A percentile compares a stretch with the other conserved stretches of the same genome.
Evolutionary conservation across 2,113 vertebrate genomes (phyloP).

Genomic region (Machaerirhynchus nigripectus): DNA sequence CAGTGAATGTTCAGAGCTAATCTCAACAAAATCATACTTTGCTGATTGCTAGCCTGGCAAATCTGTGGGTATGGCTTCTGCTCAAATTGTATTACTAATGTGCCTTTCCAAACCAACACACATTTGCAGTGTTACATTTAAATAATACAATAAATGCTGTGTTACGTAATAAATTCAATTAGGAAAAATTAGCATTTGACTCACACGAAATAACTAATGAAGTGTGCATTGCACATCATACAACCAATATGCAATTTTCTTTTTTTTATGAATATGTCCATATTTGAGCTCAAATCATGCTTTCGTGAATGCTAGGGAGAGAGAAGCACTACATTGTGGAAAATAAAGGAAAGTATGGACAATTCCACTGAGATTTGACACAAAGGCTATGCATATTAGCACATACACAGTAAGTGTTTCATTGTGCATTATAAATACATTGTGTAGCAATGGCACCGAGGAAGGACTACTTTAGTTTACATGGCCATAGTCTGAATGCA

Average conservation of each 20-base stretch:
- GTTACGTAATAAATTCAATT: neutral
- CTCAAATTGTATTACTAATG: conserved; percentile 13
- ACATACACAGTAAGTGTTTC: neutral
- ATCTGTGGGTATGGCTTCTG: neutral
- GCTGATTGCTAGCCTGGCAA: neutral
- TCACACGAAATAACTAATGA: neutral
- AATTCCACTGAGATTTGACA: neutral
- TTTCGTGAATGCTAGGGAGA: neutral
- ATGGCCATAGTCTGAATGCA: neutral
- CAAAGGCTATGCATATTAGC: neutral
- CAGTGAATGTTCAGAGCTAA: neutral
- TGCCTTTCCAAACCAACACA: conserved; percentile 32
- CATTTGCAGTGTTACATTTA: neutral
- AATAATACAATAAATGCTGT: neutral
- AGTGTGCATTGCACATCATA: neutral
- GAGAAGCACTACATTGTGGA: neutral
- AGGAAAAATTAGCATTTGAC: neutral
- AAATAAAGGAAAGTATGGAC: neutral
- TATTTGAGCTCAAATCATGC: neutral
- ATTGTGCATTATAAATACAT: neutral
- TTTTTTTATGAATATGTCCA: neutral
- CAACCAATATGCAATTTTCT: neutral
- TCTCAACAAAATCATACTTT: neutral
- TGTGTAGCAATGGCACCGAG: neutral
- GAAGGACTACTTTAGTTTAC: neutral